Evolutionary conservation across 2,888 invertebrate species (phyloP), one percentile per base, ranked within the genome.

Genomic region (Xanthorhoe spadicearia): DNA sequence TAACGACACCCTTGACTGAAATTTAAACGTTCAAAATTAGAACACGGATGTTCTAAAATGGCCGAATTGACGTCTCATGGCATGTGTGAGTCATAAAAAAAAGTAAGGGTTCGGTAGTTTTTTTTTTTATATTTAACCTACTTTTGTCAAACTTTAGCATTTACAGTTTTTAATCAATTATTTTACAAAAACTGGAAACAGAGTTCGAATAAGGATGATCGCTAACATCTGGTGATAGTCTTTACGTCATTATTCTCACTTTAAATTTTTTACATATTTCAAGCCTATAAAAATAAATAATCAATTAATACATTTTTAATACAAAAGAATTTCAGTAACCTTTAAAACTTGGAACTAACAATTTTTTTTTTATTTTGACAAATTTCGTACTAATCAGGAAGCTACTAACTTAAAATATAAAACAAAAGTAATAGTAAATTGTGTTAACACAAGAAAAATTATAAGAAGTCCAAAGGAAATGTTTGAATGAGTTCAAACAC

Each of bases 1-100:
- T 77, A 79, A 66, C 59, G 77, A 76, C 77, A 79, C 76, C 82
- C 79, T 80, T 80, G 77, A 81, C 80, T 80, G 77, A 82, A 81
- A 78, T 79, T 67, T 65, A 66, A 70, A 58, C 50, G 64, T 64
- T 68, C 54, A 61, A 68, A 68, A 32, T 68, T 78, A 71, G 76
- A 82, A 83, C 74, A 55, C 23, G n/a, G 72, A 60, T 66, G 72
- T 77, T 76, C 74, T 64, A 74, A 77, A 62, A 79, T 82, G 80
- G 79, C 78, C 75, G 83, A 73, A 74, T 72, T 70, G 56, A 69
- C 76, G 74, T 68, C 77, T 76, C 74, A 2, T 61, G 28, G 13
- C 46, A 51, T 10, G 23, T 61, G 32, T 32, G 60, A 43, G 32
- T 7, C 35, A 43, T 10, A 15, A 10, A 9, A 18, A 8, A 50